Evolutionary conservation across 2,888 invertebrate genomes (phyloP).

Genomic region (Syrphus vitripennis): DNA sequence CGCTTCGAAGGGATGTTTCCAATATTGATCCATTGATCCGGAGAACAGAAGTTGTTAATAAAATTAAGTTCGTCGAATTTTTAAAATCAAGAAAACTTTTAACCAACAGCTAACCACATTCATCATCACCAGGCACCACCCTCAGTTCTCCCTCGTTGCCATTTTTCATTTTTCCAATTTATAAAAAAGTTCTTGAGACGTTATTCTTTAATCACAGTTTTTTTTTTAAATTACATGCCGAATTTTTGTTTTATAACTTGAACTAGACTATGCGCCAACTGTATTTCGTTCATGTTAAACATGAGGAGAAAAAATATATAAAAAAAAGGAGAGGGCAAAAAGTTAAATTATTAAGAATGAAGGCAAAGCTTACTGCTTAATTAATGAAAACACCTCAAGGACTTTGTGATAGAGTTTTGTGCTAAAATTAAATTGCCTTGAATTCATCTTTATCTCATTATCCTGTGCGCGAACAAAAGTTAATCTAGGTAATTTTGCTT

Average conservation of each 20-base stretch:
- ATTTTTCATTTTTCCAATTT: too few relatives aligned
- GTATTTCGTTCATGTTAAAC: neutral
- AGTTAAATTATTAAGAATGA: constrained; percentile 23
- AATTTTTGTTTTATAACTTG: neutral
- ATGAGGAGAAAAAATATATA: neutral
- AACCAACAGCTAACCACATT: too few relatives aligned
- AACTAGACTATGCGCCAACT: neutral
- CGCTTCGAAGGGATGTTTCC: too few relatives aligned
- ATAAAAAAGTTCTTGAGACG: neutral
- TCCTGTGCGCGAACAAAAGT: constrained; percentile 60
- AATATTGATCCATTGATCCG: too few relatives aligned
- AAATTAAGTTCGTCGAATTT: too few relatives aligned
- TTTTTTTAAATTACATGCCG: neutral
- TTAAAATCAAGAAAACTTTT: too few relatives aligned
- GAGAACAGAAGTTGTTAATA: too few relatives aligned
- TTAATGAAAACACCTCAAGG: constrained; percentile 70
- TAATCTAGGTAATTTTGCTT: constrained; percentile 66
- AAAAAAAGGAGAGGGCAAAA: neutral
- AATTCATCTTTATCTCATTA: constrained; percentile 71
- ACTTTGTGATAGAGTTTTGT: constrained; percentile 50
- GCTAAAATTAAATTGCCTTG: constrained; percentile 69
- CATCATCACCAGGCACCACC: too few relatives aligned
- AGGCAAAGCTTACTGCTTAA: constrained; percentile 63
- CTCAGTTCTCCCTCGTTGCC: too few relatives aligned
- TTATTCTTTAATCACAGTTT: neutral